Conservation (phyloP, 2,113 vertebrate species). For the Cariama cristata region DNA sequence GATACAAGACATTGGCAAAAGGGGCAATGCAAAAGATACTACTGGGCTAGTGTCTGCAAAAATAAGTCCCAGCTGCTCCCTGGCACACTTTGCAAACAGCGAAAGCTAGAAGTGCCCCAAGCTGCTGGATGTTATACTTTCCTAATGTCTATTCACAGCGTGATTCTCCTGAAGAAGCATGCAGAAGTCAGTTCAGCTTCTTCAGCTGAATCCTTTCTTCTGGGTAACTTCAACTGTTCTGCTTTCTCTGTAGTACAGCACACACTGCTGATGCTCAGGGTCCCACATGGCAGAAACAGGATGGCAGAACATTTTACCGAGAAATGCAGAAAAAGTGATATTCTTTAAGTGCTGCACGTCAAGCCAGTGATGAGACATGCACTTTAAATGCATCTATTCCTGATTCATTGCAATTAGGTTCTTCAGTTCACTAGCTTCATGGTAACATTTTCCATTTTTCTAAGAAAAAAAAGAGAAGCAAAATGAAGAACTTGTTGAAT, state of each 20-base stretch:
- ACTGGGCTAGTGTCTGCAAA: neutral
- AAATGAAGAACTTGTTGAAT: neutral
- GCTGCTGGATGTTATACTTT: fast-evolving
- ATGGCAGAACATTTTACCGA: neutral
- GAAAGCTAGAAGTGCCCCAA: neutral
- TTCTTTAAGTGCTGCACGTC: neutral
- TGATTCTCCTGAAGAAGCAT: neutral
- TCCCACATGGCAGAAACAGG: neutral
- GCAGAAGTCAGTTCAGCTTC: neutral
- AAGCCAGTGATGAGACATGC: neutral
- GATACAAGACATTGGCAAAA: neutral
- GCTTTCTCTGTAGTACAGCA: neutral
- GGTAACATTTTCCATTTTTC: neutral
- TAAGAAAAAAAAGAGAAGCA: neutral
- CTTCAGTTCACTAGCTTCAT: neutral
- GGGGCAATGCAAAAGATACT: neutral
- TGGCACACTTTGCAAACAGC: neutral
- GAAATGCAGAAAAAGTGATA: neutral
- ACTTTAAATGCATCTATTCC: neutral
- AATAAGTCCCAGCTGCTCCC: neutral
- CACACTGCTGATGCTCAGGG: neutral
- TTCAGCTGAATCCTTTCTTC: neutral
- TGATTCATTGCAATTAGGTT: neutral
- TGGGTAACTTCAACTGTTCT: neutral
- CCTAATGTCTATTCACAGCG: neutral